Evolutionary conservation across 2,113 vertebrate genomes (phyloP).

Genomic region (Gambusia affinis): DNA sequence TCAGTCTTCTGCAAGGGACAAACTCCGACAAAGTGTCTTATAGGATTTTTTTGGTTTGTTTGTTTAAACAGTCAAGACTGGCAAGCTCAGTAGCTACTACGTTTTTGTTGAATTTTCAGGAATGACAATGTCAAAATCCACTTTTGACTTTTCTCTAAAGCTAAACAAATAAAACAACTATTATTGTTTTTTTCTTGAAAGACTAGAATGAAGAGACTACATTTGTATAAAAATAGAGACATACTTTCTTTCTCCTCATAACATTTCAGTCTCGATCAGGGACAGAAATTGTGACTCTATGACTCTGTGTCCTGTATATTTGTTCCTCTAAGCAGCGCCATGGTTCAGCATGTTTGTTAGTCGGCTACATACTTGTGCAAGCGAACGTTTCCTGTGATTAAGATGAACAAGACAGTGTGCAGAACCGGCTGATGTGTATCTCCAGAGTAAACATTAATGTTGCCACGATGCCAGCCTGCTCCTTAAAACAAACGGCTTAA

Average conservation of each 20-base stretch:
- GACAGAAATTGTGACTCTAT: neutral
- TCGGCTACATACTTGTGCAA: neutral
- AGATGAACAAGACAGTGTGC: neutral
- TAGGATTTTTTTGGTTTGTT: conserved; percentile 76
- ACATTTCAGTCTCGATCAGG: neutral
- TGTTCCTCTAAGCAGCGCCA: too few species aligned
- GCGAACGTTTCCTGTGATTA: neutral
- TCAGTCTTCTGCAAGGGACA: conserved; percentile 92
- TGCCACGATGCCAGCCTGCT: too few species aligned
- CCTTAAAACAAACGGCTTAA: too few species aligned
- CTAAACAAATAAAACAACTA: conserved; percentile 79
- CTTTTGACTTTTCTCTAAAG: conserved; percentile 80
- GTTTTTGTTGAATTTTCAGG: conserved; percentile 89
- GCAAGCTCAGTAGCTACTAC: conserved; percentile 97
- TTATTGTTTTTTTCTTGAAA: too few species aligned
- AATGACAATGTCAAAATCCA: conserved; percentile 96
- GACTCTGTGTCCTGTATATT: neutral
- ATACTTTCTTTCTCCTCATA: neutral
- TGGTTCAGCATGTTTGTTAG: neutral
- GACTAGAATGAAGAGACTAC: too few species aligned
- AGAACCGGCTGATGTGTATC: too few species aligned
- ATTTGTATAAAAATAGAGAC: too few species aligned
- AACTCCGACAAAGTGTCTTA: conserved; percentile 93
- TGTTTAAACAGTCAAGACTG: conserved; percentile 92
- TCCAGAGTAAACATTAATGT: neutral